Evolutionary conservation across 2,888 invertebrate genomes (phyloP).

Genomic region (Entomobrya multifasciata): DNA sequence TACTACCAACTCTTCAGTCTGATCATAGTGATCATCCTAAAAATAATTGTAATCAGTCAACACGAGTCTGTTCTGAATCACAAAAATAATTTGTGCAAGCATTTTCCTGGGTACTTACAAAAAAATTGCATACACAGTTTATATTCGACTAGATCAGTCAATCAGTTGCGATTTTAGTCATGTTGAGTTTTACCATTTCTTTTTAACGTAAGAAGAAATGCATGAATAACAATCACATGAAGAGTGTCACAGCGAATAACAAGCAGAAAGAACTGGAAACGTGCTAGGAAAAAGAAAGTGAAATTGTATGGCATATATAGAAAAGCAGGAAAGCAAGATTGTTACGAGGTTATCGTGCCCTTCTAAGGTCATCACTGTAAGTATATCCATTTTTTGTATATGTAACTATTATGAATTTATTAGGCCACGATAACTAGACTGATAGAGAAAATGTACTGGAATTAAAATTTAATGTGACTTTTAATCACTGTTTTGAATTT

Average conservation of each 20-base stretch:
- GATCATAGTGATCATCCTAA: conserved; percentile 20
- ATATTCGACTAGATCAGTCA: conserved; percentile 1
- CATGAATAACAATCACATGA: conserved; percentile 1
- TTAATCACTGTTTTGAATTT: too few species aligned
- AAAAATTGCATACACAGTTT: conserved; percentile 9
- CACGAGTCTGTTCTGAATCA: conserved; percentile 25
- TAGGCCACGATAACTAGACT: too few species aligned
- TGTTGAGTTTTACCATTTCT: neutral
- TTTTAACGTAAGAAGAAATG: conserved; percentile 11
- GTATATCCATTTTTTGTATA: conserved; percentile 6
- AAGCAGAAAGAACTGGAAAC: conserved; percentile 10
- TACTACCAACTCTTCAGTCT: conserved; percentile 39
- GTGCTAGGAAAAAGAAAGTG: conserved; percentile 47
- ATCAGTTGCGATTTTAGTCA: conserved; percentile 7
- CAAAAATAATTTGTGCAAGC: too few species aligned
- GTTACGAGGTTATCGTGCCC: conserved; percentile 26
- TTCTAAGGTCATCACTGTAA: conserved; percentile 39
- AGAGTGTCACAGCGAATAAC: conserved; percentile 9
- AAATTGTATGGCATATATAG: neutral
- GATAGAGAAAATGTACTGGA: too few species aligned
- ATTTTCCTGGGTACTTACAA: conserved; percentile 43
- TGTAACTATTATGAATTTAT: too few species aligned
- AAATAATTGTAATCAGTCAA: conserved; percentile 64
- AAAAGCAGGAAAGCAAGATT: conserved; percentile 3
- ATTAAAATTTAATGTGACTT: too few species aligned